Evolutionary conservation across 2,888 invertebrate species (phyloP).

Genomic region (Agriopis leucophaearia): DNA sequence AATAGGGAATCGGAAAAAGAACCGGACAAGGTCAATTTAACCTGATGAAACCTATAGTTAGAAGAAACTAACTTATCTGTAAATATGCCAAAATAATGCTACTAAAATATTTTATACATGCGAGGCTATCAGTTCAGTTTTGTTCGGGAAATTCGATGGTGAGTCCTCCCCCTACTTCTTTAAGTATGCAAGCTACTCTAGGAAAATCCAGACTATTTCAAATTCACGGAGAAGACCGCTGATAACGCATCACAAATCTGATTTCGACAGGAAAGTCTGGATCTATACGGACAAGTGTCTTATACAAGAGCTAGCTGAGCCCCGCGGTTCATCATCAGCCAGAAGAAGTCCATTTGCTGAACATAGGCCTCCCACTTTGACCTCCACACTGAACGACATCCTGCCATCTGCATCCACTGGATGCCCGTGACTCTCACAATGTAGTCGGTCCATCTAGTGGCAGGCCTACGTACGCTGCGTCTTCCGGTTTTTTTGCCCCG

Average conservation of each 20-base stretch:
- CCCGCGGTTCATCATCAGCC: too few species aligned
- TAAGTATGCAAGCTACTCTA: neutral
- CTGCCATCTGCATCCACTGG: too few species aligned
- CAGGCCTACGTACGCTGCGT: too few species aligned
- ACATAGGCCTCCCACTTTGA: too few species aligned
- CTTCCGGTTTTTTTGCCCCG: too few species aligned
- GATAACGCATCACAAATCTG: neutral
- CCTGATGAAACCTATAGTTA: conserved; percentile 6
- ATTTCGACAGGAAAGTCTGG: neutral
- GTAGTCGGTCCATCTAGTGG: too few species aligned
- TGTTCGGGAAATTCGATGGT: neutral
- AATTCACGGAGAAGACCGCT: conserved; percentile 4
- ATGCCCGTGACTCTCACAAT: too few species aligned
- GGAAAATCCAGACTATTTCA: neutral
- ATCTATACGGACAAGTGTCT: too few species aligned
- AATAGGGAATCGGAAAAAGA: conserved; percentile 4
- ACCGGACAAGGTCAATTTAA: conserved; percentile 15
- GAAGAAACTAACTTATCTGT: neutral
- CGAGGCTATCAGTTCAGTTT: neutral
- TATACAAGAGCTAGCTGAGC: too few species aligned
- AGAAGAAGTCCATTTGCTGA: too few species aligned
- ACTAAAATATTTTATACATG: neutral
- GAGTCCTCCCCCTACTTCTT: neutral
- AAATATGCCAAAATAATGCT: neutral
- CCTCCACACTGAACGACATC: too few species aligned